phyloP scores from a whole-genome alignment of 2,113 vertebrate species.

The Chrysemys picta region DNA sequence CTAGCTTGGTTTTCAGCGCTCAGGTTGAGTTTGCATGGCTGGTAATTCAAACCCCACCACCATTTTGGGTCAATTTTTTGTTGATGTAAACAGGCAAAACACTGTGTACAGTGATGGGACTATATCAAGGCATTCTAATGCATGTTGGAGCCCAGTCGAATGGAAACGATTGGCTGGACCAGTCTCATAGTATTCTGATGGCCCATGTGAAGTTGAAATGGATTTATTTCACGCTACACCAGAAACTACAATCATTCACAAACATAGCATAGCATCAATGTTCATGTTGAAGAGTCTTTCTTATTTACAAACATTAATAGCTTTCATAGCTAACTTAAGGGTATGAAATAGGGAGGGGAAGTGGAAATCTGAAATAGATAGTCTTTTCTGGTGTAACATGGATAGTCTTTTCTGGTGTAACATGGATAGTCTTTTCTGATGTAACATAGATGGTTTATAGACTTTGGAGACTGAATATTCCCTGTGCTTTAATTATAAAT shows the following conservation, averaged over 20 bases:
- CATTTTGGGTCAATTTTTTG: neutral
- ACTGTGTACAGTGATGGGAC: neutral
- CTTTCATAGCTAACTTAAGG: slow-evolving; percentile 43
- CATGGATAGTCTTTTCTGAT: slow-evolving; percentile 42
- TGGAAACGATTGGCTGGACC: neutral
- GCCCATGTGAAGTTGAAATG: slow-evolving; percentile 17
- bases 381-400: slow-evolving; percentile 30
- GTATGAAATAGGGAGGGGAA: slow-evolving; percentile 60
- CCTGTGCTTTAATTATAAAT: slow-evolving; percentile 64
- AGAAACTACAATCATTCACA: slow-evolving; percentile 2
- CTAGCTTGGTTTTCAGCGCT: neutral
- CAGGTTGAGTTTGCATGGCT: neutral
- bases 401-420: slow-evolving; percentile 40
- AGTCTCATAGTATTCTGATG: slow-evolving; percentile 18
- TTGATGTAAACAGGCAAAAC: neutral
- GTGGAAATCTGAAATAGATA: slow-evolving; percentile 55
- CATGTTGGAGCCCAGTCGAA: neutral
- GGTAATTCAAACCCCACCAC: neutral
- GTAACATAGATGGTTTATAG: slow-evolving; percentile 1
- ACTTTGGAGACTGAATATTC: slow-evolving; percentile 52
- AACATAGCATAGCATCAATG: neutral
- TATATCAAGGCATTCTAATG: neutral
- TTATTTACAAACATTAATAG: slow-evolving; percentile 34
- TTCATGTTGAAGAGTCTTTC: slow-evolving; percentile 17
- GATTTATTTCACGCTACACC: slow-evolving; percentile 26